phyloP scores from a whole-genome alignment of 2,888 invertebrate species.

The Caenorhabditis uteleia region DNA sequence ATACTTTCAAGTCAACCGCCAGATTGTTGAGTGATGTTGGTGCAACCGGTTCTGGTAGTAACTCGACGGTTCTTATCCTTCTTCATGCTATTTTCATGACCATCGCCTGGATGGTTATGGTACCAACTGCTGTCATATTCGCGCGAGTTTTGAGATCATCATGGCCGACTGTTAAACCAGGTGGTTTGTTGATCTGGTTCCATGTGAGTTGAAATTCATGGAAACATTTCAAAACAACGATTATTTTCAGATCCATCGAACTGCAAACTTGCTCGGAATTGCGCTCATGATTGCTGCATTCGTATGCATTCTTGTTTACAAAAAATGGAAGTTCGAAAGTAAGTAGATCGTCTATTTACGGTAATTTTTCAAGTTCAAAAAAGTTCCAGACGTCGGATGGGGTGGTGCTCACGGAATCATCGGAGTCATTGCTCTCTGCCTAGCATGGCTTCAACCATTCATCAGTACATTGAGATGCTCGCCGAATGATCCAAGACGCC shows the following conservation, averaged over 20 bases:
- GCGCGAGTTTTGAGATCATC: slow-evolving; percentile 48
- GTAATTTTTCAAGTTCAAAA: background rate
- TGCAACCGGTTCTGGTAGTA: slow-evolving; percentile 20
- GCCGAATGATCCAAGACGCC: slow-evolving; percentile 48
- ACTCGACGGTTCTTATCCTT: slow-evolving; percentile 12
- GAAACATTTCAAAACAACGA: too few species aligned
- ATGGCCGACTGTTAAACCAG: slow-evolving; percentile 50
- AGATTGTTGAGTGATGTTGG: slow-evolving; percentile 15
- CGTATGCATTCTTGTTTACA: slow-evolving; percentile 42
- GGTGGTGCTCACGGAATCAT: slow-evolving; percentile 40
- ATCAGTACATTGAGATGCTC: slow-evolving; percentile 51
- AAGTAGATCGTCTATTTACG: background rate
- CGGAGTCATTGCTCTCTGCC: slow-evolving; percentile 45
- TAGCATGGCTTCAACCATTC: slow-evolving; percentile 56
- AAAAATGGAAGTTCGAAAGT: slow-evolving; percentile 51
- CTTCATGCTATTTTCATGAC: slow-evolving; percentile 53
- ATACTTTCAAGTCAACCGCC: slow-evolving; percentile 9
- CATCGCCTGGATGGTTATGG: slow-evolving; percentile 52
- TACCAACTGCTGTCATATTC: slow-evolving; percentile 53
- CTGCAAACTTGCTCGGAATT: slow-evolving; percentile 47
- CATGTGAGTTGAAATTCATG: slow-evolving; percentile 30
- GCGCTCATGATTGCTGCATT: slow-evolving; percentile 49
- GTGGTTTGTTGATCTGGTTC: slow-evolving; percentile 57
- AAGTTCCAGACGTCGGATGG: slow-evolving; percentile 18
- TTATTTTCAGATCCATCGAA: slow-evolving; percentile 48